Evolutionary conservation across 2,797 vertebrate species (phyloP), one percentile per base, ranked within the genome.

Genomic region (Bovichtus variegatus): DNA sequence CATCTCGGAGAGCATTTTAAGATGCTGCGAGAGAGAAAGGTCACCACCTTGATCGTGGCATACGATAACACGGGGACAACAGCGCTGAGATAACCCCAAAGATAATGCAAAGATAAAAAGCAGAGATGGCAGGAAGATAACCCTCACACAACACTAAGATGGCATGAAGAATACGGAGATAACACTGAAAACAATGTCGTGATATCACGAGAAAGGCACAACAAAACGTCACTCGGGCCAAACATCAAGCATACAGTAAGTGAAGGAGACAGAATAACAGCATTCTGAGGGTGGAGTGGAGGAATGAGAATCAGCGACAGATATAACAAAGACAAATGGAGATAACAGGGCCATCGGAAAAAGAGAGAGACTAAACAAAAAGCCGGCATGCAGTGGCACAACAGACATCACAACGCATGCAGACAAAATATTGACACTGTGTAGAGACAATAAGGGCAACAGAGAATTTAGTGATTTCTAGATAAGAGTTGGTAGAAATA

Each of bases 101-200:
- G 87, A 92, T 93, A 88, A 83, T 66, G 81, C 78, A 78, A 65
- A 84, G 91, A 92, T 90, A 86, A 87, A 46, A 89, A 76, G 19
- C 25, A 4, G 66, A 76, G 86, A 91, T 83, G 81, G 76, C 74
- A 53, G 74, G 36, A 7, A 29, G 87, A 91, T 89, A 88, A 83
- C 62, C 36, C 69, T 74, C 61, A 7, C 67, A 74, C 81, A 31
- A 68, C 81, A 69, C 74, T 40, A 27, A 69, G 80, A 80, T 18
- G 76, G 58, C 70, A 64, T 13, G 44, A 66, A 54, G 29, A 82
- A 74, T 34, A 50, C 38, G 8, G 57, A 66, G 81, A 84, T 82
- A 76, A 81, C 59, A 36, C 9, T 5, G 55, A 54, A 81, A 74
- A 88, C 78, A 85, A 86, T 67, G 63, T 36, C 4, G 5, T 0